A percentile compares a stretch with the other conserved stretches of the same genome.
Conservation (phyloP, 2,113 vertebrate species). For the Sorex araneus region DNA sequence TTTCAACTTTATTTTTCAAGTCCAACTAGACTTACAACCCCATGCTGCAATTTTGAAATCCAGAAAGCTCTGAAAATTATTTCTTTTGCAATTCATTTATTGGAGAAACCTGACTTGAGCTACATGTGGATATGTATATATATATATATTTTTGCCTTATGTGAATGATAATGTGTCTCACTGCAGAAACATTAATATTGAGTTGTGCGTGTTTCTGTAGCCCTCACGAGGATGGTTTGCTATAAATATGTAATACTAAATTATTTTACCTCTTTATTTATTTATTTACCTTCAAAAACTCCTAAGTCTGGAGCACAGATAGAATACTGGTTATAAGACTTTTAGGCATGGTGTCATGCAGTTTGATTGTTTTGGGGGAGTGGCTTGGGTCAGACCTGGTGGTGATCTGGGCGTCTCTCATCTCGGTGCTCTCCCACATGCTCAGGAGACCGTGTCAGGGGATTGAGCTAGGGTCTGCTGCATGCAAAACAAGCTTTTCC, state of each 20-base stretch:
- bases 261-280: constrained; percentile 20
- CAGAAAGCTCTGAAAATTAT: not conserved
- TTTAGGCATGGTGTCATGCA: too few species aligned
- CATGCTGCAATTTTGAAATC: constrained; percentile 16
- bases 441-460: not conserved
- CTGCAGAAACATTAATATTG: constrained; percentile 31
- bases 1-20: constrained; percentile 1
- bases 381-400: too few species aligned
- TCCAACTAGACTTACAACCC: not conserved
- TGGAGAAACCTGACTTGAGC: not conserved
- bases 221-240: not conserved
- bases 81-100: not conserved
- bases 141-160: constrained; percentile 4
- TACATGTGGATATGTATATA: not conserved
- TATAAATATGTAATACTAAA: not conserved
- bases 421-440: not conserved
- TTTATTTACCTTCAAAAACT: too few species aligned
- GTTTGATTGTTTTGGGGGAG: too few species aligned
- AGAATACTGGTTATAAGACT: too few species aligned
- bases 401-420: not conserved
- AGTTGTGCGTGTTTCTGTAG: not conserved
- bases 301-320: too few species aligned
- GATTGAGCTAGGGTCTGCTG: too few species aligned
- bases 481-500: too few species aligned
- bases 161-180: not conserved